A percentile compares a stretch with the other conserved stretches of the same genome.
Conservation (phyloP, 2,113 vertebrate genomes). For the Hemiscyllium ocellatum region DNA sequence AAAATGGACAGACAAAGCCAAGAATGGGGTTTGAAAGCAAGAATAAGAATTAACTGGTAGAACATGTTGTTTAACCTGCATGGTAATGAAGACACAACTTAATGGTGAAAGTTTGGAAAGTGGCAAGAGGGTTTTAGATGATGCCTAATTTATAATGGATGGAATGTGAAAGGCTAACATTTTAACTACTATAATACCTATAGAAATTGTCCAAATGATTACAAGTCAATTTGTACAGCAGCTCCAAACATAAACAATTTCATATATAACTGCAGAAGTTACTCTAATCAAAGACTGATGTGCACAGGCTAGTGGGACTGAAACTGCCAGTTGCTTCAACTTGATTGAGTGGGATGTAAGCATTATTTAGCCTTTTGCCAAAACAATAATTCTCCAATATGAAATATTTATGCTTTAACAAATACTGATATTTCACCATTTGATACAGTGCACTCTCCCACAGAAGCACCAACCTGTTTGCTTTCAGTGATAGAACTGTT, state of each 20-base stretch:
- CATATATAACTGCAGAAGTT: neutral
- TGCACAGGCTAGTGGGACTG: neutral
- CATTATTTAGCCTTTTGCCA: neutral
- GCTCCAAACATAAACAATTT: neutral
- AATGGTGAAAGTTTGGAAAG: neutral
- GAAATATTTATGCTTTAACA: neutral
- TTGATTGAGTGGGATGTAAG: neutral
- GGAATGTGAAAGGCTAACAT: too few species aligned
- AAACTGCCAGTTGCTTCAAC: neutral
- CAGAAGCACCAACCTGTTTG: neutral
- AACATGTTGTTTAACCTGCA: neutral
- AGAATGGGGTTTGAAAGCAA: neutral
- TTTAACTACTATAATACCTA: neutral
- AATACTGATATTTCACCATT: too few species aligned
- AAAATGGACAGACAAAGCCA: neutral
- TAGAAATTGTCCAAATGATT: neutral
- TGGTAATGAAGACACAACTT: neutral
- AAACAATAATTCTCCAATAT: neutral
- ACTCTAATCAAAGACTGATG: neutral
- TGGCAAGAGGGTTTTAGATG: neutral
- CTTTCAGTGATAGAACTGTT: neutral
- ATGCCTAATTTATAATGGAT: too few species aligned
- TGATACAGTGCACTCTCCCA: neutral
- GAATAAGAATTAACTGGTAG: neutral
- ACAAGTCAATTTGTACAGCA: neutral